Base-by-base conservation (phyloP, 2,113 vertebrate species). In the Indicator indicator region DNA sequence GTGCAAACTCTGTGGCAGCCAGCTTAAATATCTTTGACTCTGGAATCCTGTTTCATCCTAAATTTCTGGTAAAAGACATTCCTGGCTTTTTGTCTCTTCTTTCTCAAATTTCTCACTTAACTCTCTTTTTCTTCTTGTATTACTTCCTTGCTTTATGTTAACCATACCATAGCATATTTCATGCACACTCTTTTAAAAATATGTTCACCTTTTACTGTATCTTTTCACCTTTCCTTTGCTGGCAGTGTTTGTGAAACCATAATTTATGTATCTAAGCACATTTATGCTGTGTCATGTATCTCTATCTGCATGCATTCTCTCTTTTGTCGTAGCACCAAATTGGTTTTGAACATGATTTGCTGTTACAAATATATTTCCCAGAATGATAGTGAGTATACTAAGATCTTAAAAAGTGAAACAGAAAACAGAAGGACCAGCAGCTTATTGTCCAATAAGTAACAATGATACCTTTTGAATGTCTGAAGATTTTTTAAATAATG, bases 381-480 rank as follows among this genome's bases (percentile, higher is more conserved):
- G 36, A 69, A 59, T 63, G 16, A 24, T 5, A 72, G 21, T 67
- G 7, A 67, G 4, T 6, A 7, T n/a, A 69, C 72, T 60, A 56
- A 64, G 44, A 36, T 30, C 17, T 33, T 76, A 20, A 76, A 86
- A 88, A 59, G 14, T 46, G 52, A 84, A 74, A n/a, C n/a, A n/a
- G 33, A 84, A 87, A 84, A 3, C 3, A n/a, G 9, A 83, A 87
- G 18, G 16, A 52, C 3, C 7, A 46, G 16, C 7, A 67, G 14
- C 2, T 1, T 26, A 67, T 7, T 0, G 1, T 26, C 52, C 9
- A 52, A 4, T 67, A 56, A 68, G 12, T 62, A 52, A 28, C 12
- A 75, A 54, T 8, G 54, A 18, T 46, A 23, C 7, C 27, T 85
- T 68, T 1, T 28, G 67, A 78, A 16, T 19, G 9, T 44, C 38